Conservation (phyloP, 2,113 vertebrate species). For the Percina caprodes region DNA sequence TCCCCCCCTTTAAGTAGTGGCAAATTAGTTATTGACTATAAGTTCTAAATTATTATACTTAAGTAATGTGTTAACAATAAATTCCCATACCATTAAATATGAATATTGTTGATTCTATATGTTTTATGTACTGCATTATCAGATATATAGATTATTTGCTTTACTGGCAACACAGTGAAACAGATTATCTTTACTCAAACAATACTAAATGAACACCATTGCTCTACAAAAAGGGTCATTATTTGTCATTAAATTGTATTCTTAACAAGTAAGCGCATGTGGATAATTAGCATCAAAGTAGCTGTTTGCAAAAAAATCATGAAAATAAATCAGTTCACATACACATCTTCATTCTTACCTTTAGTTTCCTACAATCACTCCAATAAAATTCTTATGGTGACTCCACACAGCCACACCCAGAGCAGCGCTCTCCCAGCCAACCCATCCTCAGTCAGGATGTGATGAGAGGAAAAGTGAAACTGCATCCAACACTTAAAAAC, state of each 20-base stretch:
- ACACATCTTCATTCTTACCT: slow-evolving; percentile 52
- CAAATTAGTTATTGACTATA: background rate
- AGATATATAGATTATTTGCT: background rate
- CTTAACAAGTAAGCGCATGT: background rate
- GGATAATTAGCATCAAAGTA: background rate
- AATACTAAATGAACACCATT: background rate
- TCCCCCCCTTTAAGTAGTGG: background rate
- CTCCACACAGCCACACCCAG: slow-evolving; percentile 30
- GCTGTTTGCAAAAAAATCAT: background rate
- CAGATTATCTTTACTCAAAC: background rate
- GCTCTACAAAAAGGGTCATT: background rate
- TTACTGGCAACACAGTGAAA: background rate
- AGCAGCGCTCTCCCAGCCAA: slow-evolving; percentile 14
- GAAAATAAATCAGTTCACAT: background rate
- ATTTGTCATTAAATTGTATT: background rate
- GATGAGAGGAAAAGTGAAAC: slow-evolving; percentile 3
- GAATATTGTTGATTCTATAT: background rate
- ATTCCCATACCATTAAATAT: background rate
- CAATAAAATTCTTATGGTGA: slow-evolving; percentile 36
- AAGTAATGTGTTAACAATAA: too few species aligned
- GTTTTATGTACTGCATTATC: background rate
- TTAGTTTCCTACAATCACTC: slow-evolving; percentile 41
- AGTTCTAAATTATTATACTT: too few species aligned
- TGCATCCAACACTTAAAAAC: slow-evolving; percentile 1
- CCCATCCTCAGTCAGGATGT: slow-evolving; percentile 49